phyloP scores from a whole-genome alignment of 1,140 invertebrate genomes.

The Fopius arisanus region DNA sequence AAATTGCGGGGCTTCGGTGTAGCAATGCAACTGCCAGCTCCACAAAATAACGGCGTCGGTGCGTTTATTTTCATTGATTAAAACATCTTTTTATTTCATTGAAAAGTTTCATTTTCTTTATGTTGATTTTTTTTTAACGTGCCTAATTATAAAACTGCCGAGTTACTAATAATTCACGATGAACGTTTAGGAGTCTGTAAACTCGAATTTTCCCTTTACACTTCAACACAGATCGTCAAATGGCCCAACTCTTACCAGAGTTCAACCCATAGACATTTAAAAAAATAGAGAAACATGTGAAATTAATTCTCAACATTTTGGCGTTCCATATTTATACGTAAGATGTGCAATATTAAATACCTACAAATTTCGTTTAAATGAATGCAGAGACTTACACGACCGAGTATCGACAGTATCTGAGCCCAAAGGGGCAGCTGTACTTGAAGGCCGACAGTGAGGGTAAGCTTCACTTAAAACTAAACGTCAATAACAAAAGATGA shows the following conservation, averaged over 20 bases:
- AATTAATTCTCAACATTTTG: background rate
- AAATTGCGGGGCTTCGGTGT: constrained; percentile 98
- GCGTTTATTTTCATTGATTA: constrained; percentile 46
- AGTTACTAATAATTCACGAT: background rate
- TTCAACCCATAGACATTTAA: background rate
- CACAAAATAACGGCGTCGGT: constrained; percentile 79
- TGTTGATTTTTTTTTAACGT: background rate
- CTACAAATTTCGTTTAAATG: constrained; percentile 59
- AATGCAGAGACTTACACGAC: constrained; percentile 70
- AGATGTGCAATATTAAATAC: constrained; percentile 37
- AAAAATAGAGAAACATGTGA: background rate
- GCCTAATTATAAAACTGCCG: background rate
- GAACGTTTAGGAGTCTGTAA: background rate
- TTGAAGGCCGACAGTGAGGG: constrained; percentile 81
- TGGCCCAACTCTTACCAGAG: background rate
- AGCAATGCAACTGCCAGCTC: constrained; percentile 87
- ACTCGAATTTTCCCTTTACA: background rate
- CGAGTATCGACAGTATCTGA: constrained; percentile 72
- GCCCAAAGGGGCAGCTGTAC: constrained; percentile 80
- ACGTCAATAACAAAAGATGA: constrained; percentile 46
- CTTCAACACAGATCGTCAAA: background rate
- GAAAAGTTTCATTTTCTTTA: background rate
- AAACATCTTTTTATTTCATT: background rate
- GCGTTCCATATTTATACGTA: constrained; percentile 5
- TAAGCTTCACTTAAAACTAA: constrained; percentile 69